phyloP scores from a whole-genome alignment of 2,113 vertebrate genomes.

The Vulpes vulpes region DNA sequence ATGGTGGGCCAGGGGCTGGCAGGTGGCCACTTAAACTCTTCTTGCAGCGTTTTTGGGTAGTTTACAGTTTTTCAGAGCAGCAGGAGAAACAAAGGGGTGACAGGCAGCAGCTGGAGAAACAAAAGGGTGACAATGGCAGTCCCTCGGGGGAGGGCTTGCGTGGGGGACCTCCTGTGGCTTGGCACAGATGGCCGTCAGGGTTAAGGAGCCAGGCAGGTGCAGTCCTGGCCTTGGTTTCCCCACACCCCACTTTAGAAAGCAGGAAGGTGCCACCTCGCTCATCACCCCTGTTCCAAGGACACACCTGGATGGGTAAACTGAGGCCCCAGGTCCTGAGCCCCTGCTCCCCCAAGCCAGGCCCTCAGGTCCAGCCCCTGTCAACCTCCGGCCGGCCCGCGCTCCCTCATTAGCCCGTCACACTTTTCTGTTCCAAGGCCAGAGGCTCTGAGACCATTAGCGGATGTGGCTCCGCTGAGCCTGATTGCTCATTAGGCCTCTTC shows the following conservation, averaged over 20 bases:
- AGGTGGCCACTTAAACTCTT: neutral
- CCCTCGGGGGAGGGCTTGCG: neutral
- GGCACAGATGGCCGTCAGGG: accelerated
- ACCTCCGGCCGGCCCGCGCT: accelerated
- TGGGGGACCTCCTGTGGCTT: neutral
- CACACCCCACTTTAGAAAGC: too few species aligned
- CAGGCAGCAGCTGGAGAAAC: neutral
- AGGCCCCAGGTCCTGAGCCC: neutral
- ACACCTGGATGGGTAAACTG: neutral
- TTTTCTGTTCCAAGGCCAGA: neutral
- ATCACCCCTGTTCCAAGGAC: neutral
- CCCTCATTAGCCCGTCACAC: neutral
- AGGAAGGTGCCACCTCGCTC: neutral
- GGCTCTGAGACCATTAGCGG: neutral
- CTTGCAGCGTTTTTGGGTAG: neutral
- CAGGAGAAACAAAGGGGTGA: neutral
- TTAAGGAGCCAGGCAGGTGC: neutral
- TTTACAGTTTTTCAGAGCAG: neutral
- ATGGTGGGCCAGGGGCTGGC: neutral
- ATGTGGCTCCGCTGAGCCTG: neutral
- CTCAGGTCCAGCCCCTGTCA: neutral
- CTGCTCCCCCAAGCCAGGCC: neutral
- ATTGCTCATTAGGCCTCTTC: neutral
- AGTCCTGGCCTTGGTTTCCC: neutral
- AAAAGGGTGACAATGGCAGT: neutral